Evolutionary conservation across 2,888 invertebrate species (phyloP).

Genomic region (Gymnocheta viridis): DNA sequence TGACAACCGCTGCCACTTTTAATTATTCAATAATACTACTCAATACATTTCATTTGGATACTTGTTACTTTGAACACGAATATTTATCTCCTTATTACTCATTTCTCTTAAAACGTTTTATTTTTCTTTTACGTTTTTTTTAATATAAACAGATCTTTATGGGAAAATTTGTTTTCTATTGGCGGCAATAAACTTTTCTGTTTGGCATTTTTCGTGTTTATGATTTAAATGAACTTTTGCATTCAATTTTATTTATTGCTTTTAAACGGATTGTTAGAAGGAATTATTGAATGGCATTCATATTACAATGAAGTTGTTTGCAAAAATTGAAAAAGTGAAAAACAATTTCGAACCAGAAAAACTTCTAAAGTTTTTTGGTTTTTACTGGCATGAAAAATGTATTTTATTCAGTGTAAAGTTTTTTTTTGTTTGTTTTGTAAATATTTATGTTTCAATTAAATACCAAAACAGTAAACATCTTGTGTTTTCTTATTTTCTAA

Average conservation of each 20-base stretch:
- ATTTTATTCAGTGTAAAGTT: no score
- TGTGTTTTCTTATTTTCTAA: no score
- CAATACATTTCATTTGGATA: no score
- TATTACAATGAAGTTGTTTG: background rate
- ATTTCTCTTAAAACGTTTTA: background rate
- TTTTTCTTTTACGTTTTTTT: background rate
- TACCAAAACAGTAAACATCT: no score
- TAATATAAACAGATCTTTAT: constrained; percentile 5
- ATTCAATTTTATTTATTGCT: background rate
- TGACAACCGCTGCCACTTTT: background rate
- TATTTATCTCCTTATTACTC: background rate
- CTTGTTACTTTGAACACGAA: background rate
- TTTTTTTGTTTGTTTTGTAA: no score
- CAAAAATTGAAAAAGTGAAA: background rate
- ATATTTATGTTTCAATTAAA: no score
- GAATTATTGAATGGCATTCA: background rate
- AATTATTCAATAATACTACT: background rate
- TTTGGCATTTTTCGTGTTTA: constrained; percentile 1
- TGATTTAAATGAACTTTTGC: constrained; percentile 11
- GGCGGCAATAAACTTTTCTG: constrained; percentile 29
- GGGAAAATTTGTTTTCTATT: constrained; percentile 2
- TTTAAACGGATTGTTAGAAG: background rate
- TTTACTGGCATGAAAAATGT: no score
- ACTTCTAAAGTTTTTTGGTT: background rate
- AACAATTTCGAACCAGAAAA: background rate